These are phyloP conservation scores for Apamea monoglypha DNA, from an alignment of 2,888 invertebrate genomes.

Conservation along the genomic window DNA sequence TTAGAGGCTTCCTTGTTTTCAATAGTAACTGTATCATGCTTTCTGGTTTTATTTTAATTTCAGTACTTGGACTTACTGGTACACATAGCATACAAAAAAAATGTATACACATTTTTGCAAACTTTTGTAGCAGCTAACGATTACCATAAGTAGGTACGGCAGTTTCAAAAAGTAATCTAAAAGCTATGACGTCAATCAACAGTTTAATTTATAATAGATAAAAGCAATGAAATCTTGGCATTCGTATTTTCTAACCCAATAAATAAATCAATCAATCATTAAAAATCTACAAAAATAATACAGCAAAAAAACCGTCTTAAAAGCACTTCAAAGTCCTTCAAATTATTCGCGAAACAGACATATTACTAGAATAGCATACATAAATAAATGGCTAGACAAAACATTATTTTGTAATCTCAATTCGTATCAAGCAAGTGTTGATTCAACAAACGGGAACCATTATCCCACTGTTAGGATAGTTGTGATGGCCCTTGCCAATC, in stretches of 20 bases:
- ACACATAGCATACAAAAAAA: background rate
- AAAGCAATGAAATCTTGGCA: background rate
- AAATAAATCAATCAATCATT: conserved; percentile 33
- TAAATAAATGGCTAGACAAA: conserved; percentile 48
- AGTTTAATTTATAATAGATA: background rate
- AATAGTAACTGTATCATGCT: background rate
- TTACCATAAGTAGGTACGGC: background rate
- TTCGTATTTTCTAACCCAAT: conserved; percentile 4
- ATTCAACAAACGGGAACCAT: conserved; percentile 37
- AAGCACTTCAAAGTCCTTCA: conserved; percentile 39
- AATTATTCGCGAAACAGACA: conserved; percentile 25
- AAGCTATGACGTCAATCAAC: conserved; percentile 2
- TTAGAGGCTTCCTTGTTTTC: background rate
- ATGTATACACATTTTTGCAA: background rate
- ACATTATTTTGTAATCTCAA: conserved; percentile 41
- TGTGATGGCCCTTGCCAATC: conserved; percentile 59
- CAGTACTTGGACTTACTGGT: background rate
- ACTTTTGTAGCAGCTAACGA: background rate
- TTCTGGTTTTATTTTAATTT: background rate
- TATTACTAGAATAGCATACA: conserved; percentile 14
- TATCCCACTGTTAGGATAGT: conserved; percentile 32
- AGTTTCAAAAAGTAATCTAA: background rate
- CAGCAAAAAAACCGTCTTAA: conserved; percentile 4
- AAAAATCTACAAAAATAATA: conserved; percentile 21
- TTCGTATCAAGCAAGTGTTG: conserved; percentile 37